These are phyloP conservation scores for Pseudomyrmex sp. DNA, from an alignment of 1,140 invertebrate genomes.

Conservation along the genomic window DNA sequence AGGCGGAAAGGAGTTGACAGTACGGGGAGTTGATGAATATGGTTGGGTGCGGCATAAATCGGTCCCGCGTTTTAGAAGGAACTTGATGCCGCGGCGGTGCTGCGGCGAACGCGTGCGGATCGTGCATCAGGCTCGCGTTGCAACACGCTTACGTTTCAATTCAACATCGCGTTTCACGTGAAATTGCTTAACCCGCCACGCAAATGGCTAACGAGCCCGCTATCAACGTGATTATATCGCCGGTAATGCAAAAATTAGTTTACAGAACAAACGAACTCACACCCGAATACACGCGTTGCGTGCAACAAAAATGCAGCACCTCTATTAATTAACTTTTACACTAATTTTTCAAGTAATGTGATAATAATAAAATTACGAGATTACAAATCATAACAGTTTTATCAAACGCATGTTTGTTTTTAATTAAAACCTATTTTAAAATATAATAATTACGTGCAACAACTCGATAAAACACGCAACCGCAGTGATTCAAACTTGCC, in stretches of 20 bases:
- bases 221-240: conserved; percentile 35
- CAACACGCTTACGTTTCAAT: conserved; percentile 61
- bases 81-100: background rate
- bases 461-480: background rate
- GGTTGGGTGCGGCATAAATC: conserved; percentile 16
- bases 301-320: background rate
- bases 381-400: no score
- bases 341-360: background rate
- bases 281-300: background rate
- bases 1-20: conserved; percentile 14
- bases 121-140: conserved; percentile 31
- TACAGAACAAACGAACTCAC: background rate
- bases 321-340: no score
- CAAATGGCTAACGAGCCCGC: conserved; percentile 30
- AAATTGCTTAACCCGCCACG: conserved; percentile 56
- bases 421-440: background rate
- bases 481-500: background rate
- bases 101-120: background rate
- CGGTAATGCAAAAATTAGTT: conserved; percentile 10
- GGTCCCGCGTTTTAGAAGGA: background rate
- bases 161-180: conserved; percentile 50
- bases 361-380: background rate
- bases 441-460: background rate
- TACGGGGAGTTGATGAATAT: conserved; percentile 15
- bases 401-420: background rate